Evolutionary conservation across 2,888 invertebrate genomes (phyloP).

Genomic region (Biston betularia): DNA sequence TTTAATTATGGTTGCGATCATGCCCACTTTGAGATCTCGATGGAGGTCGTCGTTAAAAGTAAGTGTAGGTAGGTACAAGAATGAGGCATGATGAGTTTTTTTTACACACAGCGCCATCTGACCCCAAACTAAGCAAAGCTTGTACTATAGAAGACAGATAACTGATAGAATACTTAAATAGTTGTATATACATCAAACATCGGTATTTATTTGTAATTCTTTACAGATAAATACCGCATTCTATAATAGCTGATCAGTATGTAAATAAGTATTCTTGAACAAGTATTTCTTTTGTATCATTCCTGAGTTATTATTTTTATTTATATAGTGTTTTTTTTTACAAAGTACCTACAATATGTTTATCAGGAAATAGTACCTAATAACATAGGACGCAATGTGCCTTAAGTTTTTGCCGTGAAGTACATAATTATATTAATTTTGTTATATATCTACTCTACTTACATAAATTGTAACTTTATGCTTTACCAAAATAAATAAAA

Average conservation of each 20-base stretch:
- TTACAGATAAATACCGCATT: background rate
- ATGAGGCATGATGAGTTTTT: too few relatives aligned
- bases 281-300: conserved; percentile 66
- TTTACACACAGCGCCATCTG: too few relatives aligned
- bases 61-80: too few relatives aligned
- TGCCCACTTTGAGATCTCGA: too few relatives aligned
- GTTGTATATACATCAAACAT: too few relatives aligned
- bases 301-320: conserved; percentile 53
- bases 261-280: conserved; percentile 42
- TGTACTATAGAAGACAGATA: too few relatives aligned
- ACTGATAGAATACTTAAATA: too few relatives aligned
- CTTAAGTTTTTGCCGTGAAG: conserved; percentile 52
- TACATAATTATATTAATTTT: conserved; percentile 50
- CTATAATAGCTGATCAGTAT: conserved; percentile 11
- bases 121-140: too few relatives aligned
- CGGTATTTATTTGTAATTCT: too few relatives aligned
- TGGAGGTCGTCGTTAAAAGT: too few relatives aligned
- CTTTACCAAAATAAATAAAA: conserved; percentile 58
- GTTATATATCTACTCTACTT: conserved; percentile 6
- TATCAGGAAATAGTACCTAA: conserved; percentile 5
- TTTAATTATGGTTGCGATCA: too few relatives aligned
- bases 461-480: conserved; percentile 53
- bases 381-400: conserved; percentile 42
- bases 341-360: conserved; percentile 41
- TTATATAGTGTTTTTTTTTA: conserved; percentile 14